phyloP scores from a whole-genome alignment of 2,888 invertebrate genomes.

The Perithous albicinctus region DNA sequence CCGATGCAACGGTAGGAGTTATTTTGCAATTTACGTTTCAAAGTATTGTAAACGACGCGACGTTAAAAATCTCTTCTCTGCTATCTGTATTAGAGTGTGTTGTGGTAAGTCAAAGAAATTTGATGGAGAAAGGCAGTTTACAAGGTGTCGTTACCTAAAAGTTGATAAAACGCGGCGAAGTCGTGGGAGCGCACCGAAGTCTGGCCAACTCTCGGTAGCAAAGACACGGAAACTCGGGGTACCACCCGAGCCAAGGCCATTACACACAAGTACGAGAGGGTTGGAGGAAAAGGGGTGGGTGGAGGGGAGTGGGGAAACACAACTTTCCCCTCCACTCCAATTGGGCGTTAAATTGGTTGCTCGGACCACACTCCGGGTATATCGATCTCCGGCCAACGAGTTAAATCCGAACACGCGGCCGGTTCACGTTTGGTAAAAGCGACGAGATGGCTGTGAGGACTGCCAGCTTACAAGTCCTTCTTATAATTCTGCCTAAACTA shows the following conservation, averaged over 20 bases:
- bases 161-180: constrained; percentile 75
- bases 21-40: neutral
- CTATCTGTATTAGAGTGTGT: neutral
- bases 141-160: constrained; percentile 64
- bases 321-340: constrained; percentile 74
- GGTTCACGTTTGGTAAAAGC: constrained; percentile 54
- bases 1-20: constrained; percentile 29
- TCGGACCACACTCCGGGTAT: constrained; percentile 69
- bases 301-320: too few relatives aligned
- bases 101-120: constrained; percentile 31
- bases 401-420: constrained; percentile 63
- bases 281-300: too few relatives aligned
- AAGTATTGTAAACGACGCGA: constrained; percentile 24
- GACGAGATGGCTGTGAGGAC: constrained; percentile 43
- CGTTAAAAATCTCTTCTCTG: constrained; percentile 11
- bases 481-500: constrained; percentile 25
- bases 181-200: constrained; percentile 79
- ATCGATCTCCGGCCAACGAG: constrained; percentile 71
- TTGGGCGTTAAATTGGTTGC: constrained; percentile 73
- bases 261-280: constrained; percentile 59
- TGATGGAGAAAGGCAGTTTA: constrained; percentile 30
- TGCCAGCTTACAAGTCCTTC: constrained; percentile 32
- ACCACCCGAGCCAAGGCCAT: constrained; percentile 64
- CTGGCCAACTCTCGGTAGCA: constrained; percentile 75
- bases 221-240: constrained; percentile 67